Evolutionary conservation across 2,113 vertebrate genomes (phyloP).

Genomic region (Pelodiscus sinensis): DNA sequence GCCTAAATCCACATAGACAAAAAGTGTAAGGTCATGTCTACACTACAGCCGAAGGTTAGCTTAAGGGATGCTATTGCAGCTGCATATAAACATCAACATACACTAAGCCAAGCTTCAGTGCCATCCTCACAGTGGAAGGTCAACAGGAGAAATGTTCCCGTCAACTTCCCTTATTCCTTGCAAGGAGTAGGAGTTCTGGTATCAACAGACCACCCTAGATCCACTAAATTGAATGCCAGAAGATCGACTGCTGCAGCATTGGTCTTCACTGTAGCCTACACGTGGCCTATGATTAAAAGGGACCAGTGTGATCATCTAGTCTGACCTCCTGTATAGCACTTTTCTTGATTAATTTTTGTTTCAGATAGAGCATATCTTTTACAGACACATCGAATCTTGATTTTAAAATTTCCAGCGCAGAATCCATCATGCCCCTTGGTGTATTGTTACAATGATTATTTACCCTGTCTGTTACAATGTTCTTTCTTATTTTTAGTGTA

Average conservation of each 20-base stretch:
- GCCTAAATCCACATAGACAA: neutral
- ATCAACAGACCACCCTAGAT: too few species aligned
- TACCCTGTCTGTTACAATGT: neutral
- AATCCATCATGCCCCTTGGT: neutral
- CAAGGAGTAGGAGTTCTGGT: too few species aligned
- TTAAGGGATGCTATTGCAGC: too few species aligned
- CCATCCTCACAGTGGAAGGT: too few species aligned
- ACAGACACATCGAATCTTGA: neutral
- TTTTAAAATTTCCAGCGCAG: neutral
- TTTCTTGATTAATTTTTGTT: neutral
- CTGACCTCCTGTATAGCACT: neutral
- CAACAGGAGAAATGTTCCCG: too few species aligned
- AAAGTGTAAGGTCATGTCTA: neutral
- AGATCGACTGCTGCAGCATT: too few species aligned
- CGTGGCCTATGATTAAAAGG: neutral
- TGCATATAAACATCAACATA: too few species aligned
- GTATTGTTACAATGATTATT: neutral
- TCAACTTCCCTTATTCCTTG: too few species aligned
- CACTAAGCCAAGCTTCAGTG: too few species aligned
- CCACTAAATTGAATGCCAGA: too few species aligned
- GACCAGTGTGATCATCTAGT: neutral
- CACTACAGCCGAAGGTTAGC: too few species aligned
- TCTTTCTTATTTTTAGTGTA: neutral
- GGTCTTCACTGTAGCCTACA: too few species aligned
- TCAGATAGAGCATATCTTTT: neutral